Evolutionary conservation across 2,888 invertebrate genomes (phyloP), one percentile per base, ranked within the genome.

Genomic region (Automeris io): DNA sequence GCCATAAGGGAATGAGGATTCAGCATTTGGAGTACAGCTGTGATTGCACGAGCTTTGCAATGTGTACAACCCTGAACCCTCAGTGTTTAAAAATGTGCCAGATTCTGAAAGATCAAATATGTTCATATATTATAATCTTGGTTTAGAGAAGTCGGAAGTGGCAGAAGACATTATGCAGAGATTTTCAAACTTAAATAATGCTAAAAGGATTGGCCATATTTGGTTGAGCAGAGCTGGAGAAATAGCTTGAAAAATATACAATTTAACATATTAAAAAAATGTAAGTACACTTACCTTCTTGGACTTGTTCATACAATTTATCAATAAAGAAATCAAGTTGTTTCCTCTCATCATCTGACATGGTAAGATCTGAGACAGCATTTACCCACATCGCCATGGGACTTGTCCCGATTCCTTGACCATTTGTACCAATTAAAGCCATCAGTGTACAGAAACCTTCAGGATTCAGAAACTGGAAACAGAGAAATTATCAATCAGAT

Each of bases 331-430:
- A 77, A 61, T 96, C 93, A 3, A 95, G 65, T 45, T 91, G 86
- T 37, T 89, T 79, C 53, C 91, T 90, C 49, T 94, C 93, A 21
- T 90, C 89, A 9, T 90, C 88, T 0, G 91, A 81, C 61, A 95
- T 72, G 0, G 91, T 81, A 33, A 95, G 70, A 4, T 91, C 89
- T 2, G 91, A 88, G 22, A 93, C 92, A 54, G 92, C 92, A 54
- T 91, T 91, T 2, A 94, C 95, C 97, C 97, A 98, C 53, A 91
- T 90, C 12, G 95, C 93, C 35, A 97, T 88, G 0, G 97, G 91
- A 70, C 96, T 97, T 0, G 97, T 95, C 2, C 96, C 98, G 39
- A 98, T 93, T 3, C 98, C 98, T 83, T 98, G 98, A 0, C 95
- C 95, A 71, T 98, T 98, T n/a, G 95, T 95, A 3, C 96, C 97